Evolutionary conservation across 1,140 invertebrate species (phyloP).

Genomic region (Drosophila tsacasi): DNA sequence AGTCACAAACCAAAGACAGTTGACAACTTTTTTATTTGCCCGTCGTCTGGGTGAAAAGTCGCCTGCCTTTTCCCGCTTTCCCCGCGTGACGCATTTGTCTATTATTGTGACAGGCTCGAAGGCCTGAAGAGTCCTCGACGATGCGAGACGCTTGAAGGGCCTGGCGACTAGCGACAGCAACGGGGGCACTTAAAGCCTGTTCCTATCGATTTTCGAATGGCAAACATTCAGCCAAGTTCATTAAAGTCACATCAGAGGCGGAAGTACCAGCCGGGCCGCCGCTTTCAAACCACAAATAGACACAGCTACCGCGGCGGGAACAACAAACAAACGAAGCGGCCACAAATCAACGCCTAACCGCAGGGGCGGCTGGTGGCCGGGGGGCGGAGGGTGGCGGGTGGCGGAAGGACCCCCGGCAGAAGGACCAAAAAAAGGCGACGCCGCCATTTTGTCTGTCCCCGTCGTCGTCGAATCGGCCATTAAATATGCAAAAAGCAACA

Average conservation of each 20-base stretch:
- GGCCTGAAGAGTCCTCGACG: constrained; percentile 39
- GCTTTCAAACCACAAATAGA: constrained; percentile 69
- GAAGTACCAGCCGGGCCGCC: constrained; percentile 11
- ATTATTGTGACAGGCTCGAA: constrained; percentile 67
- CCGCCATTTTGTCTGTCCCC: constrained; percentile 78
- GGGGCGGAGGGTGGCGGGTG: not conserved
- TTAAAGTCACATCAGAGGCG: constrained; percentile 78
- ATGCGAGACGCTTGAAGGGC: constrained; percentile 28
- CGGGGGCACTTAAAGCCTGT: constrained; percentile 53
- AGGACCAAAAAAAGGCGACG: constrained; percentile 33
- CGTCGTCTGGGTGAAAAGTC: constrained; percentile 32
- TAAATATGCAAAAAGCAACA: constrained; percentile 82
- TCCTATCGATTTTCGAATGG: constrained; percentile 68
- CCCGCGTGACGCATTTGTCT: constrained; percentile 54
- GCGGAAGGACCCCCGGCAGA: not conserved
- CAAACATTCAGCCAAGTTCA: constrained; percentile 61
- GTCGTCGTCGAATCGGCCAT: constrained; percentile 43
- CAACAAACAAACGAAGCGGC: constrained; percentile 61
- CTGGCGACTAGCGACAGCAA: not conserved
- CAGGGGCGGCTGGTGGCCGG: constrained; percentile 20
- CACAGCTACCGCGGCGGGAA: constrained; percentile 49
- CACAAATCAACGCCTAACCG: constrained; percentile 82
- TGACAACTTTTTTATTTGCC: constrained; percentile 75
- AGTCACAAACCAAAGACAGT: constrained; percentile 60
- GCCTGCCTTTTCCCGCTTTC: constrained; percentile 1